phyloP scores from a whole-genome alignment of 2,888 invertebrate genomes.

The Pristionchus entomophagus region DNA sequence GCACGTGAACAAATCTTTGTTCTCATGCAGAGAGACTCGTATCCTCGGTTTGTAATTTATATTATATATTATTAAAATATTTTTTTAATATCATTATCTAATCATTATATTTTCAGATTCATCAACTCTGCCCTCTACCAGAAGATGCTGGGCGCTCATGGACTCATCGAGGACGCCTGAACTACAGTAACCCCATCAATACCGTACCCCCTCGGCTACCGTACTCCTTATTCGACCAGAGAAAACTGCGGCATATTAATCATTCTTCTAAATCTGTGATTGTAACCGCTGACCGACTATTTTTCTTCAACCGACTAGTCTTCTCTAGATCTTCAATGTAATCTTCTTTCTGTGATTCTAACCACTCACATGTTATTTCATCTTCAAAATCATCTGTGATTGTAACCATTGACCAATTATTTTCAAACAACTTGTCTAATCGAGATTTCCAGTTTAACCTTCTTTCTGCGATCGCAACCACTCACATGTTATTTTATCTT shows the following conservation, averaged over 20 bases:
- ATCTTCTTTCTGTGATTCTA: not conserved
- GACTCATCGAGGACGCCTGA: conserved; percentile 56
- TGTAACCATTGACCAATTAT: no score
- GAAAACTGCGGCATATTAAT: conserved; percentile 14
- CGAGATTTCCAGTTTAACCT: not conserved
- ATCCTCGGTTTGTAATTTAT: conserved; percentile 84
- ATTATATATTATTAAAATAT: not conserved
- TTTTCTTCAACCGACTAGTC: no score
- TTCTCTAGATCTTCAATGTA: not conserved
- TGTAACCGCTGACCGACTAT: no score
- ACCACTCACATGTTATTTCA: not conserved
- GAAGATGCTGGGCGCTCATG: conserved; percentile 80
- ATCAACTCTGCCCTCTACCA: conserved; percentile 93
- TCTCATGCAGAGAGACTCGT: conserved; percentile 99
- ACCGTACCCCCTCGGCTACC: not conserved
- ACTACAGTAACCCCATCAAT: conserved; percentile 12
- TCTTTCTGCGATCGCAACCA: not conserved
- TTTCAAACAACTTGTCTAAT: no score
- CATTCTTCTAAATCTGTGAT: not conserved
- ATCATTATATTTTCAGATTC: conserved; percentile 78
- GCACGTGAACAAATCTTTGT: conserved; percentile 99
- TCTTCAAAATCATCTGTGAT: not conserved
- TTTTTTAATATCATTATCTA: not conserved
- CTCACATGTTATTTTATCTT: not conserved
- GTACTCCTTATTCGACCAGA: not conserved